Evolutionary conservation across 2,113 vertebrate species (phyloP).

Genomic region (Cyphomyrus discorhynchus): DNA sequence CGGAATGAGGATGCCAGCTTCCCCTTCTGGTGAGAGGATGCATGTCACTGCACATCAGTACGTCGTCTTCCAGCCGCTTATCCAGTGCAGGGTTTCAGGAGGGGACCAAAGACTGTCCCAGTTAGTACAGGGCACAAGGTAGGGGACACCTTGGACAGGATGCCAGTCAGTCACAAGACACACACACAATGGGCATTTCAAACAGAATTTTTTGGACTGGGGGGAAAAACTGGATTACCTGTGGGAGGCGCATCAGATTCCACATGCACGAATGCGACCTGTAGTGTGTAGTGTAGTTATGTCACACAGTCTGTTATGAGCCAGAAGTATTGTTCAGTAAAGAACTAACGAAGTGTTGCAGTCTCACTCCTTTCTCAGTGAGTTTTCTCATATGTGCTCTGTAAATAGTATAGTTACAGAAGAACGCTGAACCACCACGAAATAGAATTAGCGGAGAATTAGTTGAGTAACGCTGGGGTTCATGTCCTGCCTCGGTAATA

Average conservation of each 20-base stretch:
- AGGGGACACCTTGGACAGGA: not conserved
- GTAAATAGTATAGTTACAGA: not conserved
- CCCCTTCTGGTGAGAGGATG: constrained; percentile 66
- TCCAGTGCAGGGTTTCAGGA: not conserved
- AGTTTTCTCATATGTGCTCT: not conserved
- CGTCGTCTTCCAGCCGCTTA: not conserved
- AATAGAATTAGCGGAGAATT: not conserved
- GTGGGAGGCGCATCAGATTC: not conserved
- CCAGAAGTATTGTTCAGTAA: not conserved
- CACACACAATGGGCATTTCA: not conserved
- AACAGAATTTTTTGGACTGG: not conserved
- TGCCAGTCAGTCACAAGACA: not conserved
- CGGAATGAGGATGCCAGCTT: constrained; percentile 61
- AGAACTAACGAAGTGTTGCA: not conserved
- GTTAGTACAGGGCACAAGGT: not conserved
- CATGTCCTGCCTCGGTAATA: not conserved
- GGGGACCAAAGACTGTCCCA: not conserved
- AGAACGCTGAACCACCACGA: not conserved
- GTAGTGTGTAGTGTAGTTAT: not conserved
- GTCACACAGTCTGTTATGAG: not conserved
- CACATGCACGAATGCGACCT: not conserved
- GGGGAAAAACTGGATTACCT: not conserved
- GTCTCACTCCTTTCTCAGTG: not conserved
- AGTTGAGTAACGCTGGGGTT: not conserved
- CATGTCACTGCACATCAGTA: not conserved